Evolutionary conservation across 2,113 vertebrate genomes (phyloP).

Genomic region (Amphiprion percula): DNA sequence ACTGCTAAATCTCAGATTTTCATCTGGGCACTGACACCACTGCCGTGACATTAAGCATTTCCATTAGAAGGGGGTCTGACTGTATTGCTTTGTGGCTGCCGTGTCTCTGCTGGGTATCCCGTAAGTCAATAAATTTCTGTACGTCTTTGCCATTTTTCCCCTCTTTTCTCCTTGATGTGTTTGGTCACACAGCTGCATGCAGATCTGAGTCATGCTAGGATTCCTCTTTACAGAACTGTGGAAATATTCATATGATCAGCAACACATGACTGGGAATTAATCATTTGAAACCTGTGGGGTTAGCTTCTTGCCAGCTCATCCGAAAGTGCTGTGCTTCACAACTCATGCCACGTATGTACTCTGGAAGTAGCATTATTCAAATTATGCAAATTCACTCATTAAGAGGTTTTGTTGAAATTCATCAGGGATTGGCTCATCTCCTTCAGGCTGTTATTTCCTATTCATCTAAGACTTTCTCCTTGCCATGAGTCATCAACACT

Average conservation of each 20-base stretch:
- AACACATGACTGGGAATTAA: slow-evolving; percentile 72
- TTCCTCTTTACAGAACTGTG: slow-evolving; percentile 53
- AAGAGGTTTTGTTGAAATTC: slow-evolving; percentile 32
- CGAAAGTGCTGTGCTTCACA: slow-evolving; percentile 5
- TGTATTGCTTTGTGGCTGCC: slow-evolving; percentile 49
- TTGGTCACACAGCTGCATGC: slow-evolving; percentile 62
- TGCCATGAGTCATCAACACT: slow-evolving; percentile 36
- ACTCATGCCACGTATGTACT: slow-evolving; percentile 56
- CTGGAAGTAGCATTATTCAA: slow-evolving; percentile 27
- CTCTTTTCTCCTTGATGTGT: slow-evolving; percentile 43
- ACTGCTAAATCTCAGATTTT: slow-evolving; percentile 49
- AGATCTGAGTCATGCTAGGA: slow-evolving; percentile 68
- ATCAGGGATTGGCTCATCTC: slow-evolving; percentile 36
- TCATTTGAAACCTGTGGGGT: slow-evolving; percentile 60
- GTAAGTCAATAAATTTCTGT: slow-evolving; percentile 33
- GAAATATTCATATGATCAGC: slow-evolving; percentile 72
- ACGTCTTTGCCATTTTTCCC: slow-evolving; percentile 28
- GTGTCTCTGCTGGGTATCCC: slow-evolving; percentile 57
- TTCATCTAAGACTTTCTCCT: slow-evolving; percentile 37
- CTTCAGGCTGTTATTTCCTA: slow-evolving; percentile 34
- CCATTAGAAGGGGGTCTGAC: slow-evolving; percentile 57
- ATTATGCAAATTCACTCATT: slow-evolving; percentile 56
- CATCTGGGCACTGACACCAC: slow-evolving; percentile 61
- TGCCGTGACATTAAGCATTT: slow-evolving; percentile 51
- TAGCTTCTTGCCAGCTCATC: slow-evolving; percentile 53